Percentiles rank a stretch among this genome's conserved stretches.
Evolutionary conservation across 2,888 invertebrate genomes (phyloP).

Genomic region (Alcis repandata): DNA sequence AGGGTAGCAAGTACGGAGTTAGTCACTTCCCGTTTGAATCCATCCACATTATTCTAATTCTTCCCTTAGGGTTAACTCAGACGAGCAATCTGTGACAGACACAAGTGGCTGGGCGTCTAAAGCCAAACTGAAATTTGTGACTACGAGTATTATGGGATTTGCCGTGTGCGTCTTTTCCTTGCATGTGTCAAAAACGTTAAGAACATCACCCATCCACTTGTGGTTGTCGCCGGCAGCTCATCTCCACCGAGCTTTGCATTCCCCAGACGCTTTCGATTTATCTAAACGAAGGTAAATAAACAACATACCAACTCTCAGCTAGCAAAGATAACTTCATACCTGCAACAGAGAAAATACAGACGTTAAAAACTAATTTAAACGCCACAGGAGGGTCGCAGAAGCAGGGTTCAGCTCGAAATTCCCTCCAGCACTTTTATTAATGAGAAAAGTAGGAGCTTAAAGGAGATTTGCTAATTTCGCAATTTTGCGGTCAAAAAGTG

Average conservation of each 20-base stretch:
- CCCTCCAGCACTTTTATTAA: slow-evolving; percentile 47
- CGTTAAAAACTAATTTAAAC: slow-evolving; percentile 41
- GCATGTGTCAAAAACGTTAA: too few species aligned
- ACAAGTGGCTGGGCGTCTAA: too few species aligned
- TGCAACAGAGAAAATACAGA: slow-evolving; percentile 28
- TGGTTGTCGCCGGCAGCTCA: too few species aligned
- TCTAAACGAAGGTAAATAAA: neutral
- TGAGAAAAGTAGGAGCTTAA: slow-evolving; percentile 44
- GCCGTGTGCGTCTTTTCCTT: too few species aligned
- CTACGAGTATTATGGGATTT: too few species aligned
- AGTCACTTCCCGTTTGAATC: too few species aligned
- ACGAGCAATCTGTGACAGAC: too few species aligned
- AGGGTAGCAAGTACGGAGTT: too few species aligned
- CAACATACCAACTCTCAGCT: slow-evolving; percentile 20
- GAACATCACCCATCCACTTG: too few species aligned
- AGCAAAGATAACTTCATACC: slow-evolving; percentile 20
- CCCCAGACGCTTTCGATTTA: neutral
- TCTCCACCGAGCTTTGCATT: neutral
- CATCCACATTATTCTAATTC: too few species aligned
- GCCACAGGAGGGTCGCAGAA: slow-evolving; percentile 22
- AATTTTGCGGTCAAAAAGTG: slow-evolving; percentile 40
- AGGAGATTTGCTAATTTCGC: slow-evolving; percentile 44
- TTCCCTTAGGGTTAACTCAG: too few species aligned
- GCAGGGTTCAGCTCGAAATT: slow-evolving; percentile 29
- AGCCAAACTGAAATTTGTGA: too few species aligned